phyloP scores from a whole-genome alignment of 2,888 invertebrate genomes.

The Ferdinandea cuprea region DNA sequence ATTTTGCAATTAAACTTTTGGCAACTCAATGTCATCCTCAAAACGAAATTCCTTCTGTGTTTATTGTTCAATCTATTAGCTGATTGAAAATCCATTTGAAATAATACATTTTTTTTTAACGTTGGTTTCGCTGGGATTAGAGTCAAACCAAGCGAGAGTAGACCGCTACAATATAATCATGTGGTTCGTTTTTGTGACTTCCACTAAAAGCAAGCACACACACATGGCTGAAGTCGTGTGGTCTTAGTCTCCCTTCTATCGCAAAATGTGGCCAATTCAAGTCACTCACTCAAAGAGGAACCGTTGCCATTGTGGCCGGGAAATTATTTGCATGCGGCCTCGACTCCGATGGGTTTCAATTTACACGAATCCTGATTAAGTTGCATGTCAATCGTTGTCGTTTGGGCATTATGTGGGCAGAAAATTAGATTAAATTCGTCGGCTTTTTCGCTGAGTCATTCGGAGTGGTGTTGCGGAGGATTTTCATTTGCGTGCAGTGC shows the following conservation, averaged over 20 bases:
- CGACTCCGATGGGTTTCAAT: constrained; percentile 34
- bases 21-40: too few relatives aligned
- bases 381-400: constrained; percentile 36
- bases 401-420: constrained; percentile 31
- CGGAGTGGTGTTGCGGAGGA: constrained; percentile 18
- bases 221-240: constrained; percentile 19
- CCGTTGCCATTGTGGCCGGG: constrained; percentile 2
- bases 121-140: constrained; percentile 14
- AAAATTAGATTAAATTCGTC: constrained; percentile 55
- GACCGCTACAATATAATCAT: constrained; percentile 34
- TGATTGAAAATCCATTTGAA: constrained; percentile 37
- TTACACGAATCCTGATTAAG: constrained; percentile 51
- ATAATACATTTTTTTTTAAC: constrained; percentile 42
- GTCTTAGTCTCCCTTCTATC: not conserved
- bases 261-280: constrained; percentile 27
- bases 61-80: constrained; percentile 15
- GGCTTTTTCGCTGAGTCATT: constrained; percentile 25
- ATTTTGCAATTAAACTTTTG: too few relatives aligned
- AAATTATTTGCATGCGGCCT: constrained; percentile 41
- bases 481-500: constrained; percentile 21
- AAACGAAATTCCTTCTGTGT: not conserved
- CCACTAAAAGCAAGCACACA: constrained; percentile 26
- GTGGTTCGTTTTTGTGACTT: not conserved
- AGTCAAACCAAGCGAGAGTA: constrained; percentile 1
- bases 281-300: constrained; percentile 13